These are phyloP conservation scores for Erebia aethiops DNA, from an alignment of 2,888 invertebrate genomes.

Conservation along the genomic window DNA sequence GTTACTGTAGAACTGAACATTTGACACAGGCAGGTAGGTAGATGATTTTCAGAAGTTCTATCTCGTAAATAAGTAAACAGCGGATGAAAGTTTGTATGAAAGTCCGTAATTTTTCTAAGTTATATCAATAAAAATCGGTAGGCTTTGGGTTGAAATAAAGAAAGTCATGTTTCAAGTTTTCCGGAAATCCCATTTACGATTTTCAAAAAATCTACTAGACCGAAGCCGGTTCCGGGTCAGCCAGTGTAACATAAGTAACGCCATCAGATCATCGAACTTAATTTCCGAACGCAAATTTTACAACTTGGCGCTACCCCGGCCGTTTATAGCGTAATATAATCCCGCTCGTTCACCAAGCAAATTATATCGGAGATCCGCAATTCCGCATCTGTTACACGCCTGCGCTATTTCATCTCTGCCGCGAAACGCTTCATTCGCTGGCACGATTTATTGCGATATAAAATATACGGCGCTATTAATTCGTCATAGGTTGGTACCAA, in stretches of 20 bases:
- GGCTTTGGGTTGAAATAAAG: too few relatives aligned
- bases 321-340: slow-evolving; percentile 40
- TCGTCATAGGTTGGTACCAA: not conserved
- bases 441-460: slow-evolving; percentile 26
- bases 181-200: too few relatives aligned
- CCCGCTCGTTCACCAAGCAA: slow-evolving; percentile 36
- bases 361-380: slow-evolving; percentile 35
- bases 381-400: slow-evolving; percentile 36
- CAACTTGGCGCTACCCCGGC: slow-evolving; percentile 37
- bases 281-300: slow-evolving; percentile 33
- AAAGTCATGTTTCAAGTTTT: too few relatives aligned
- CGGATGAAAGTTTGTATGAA: too few relatives aligned
- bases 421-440: slow-evolving; percentile 11
- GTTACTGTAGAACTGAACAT: too few relatives aligned
- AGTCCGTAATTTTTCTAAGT: too few relatives aligned
- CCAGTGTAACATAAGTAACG: not conserved
- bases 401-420: slow-evolving; percentile 24
- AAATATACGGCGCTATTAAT: slow-evolving; percentile 14
- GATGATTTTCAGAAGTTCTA: too few relatives aligned
- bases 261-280: slow-evolving; percentile 11
- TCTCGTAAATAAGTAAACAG: too few relatives aligned
- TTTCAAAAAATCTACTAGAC: too few relatives aligned
- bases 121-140: too few relatives aligned
- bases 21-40: too few relatives aligned
- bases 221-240: too few relatives aligned